Evolutionary conservation across 2,113 vertebrate species (phyloP).

Genomic region (Lagopus muta): DNA sequence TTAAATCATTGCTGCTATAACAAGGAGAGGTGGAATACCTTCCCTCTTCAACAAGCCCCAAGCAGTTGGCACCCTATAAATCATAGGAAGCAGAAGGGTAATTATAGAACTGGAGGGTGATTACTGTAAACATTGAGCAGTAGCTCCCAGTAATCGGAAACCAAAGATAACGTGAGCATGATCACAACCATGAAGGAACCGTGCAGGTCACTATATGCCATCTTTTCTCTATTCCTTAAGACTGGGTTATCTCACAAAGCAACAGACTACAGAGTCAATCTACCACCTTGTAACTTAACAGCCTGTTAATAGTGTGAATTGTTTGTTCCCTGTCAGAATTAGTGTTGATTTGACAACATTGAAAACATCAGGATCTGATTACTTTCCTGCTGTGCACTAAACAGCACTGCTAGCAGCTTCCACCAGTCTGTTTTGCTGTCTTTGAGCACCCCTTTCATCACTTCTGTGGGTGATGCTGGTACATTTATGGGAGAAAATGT

Average conservation of each 20-base stretch:
- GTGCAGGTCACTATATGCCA: background rate
- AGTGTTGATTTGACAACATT: background rate
- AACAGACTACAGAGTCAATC: background rate
- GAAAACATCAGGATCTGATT: background rate
- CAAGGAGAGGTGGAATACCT: background rate
- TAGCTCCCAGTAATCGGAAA: background rate
- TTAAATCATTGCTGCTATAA: conserved; percentile 28
- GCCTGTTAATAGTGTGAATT: background rate
- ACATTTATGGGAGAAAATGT: background rate
- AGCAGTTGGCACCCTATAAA: conserved; percentile 61
- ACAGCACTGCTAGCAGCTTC: background rate
- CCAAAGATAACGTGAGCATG: background rate
- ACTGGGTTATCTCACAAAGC: background rate
- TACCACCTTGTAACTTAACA: background rate
- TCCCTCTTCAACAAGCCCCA: background rate
- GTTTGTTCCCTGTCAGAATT: background rate
- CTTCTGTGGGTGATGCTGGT: background rate
- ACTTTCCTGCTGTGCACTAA: background rate
- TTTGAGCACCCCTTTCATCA: background rate
- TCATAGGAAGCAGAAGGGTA: conserved; percentile 46
- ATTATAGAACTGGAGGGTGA: conserved; percentile 56
- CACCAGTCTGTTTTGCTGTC: background rate
- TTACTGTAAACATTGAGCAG: conserved; percentile 39
- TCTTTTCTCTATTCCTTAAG: background rate
- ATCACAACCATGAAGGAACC: background rate